These are phyloP conservation scores for Chondrosia reniformis DNA, from an alignment of 37 sponge, comb jelly and placozoan genomes.

Conservation along the genomic window DNA sequence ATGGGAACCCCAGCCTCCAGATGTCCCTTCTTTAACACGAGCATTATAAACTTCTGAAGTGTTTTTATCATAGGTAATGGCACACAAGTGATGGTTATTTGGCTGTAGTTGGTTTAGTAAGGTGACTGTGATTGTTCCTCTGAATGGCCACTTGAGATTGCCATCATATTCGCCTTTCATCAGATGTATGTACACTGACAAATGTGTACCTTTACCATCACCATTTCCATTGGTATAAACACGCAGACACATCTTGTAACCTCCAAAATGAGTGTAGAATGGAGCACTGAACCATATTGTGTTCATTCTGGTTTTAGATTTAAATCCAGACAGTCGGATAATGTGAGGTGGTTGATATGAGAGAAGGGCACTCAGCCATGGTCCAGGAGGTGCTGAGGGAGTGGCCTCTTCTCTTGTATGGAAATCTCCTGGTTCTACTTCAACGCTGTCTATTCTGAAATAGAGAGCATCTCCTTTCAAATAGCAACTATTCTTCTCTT, in stretches of 20 bases:
- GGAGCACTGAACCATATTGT: conserved; percentile 22
- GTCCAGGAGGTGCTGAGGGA: too few relatives aligned
- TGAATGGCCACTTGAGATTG: conserved; percentile 38
- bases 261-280: conserved; percentile 21
- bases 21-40: conserved; percentile 12
- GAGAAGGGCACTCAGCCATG: too few relatives aligned
- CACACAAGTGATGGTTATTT: neutral
- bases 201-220: conserved; percentile 33
- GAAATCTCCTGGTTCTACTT: too few relatives aligned
- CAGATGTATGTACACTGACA: conserved; percentile 31
- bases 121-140: neutral
- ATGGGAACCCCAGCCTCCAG: conserved; percentile 19
- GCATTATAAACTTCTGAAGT: neutral
- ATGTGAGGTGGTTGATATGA: too few relatives aligned
- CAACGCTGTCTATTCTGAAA: conserved; percentile 42
- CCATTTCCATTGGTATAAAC: conserved; percentile 39
- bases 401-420: too few relatives aligned
- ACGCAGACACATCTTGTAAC: conserved; percentile 42
- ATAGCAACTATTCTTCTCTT: conserved; percentile 39
- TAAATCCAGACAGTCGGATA: conserved; percentile 1
- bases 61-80: neutral
- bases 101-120: conserved; percentile 4
- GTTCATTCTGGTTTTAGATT: neutral
- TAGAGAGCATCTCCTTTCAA: conserved; percentile 33
- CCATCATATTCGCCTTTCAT: conserved; percentile 29